Conservation (phyloP, 1,140 invertebrate genomes). For the Hesperophylax magnus region DNA sequence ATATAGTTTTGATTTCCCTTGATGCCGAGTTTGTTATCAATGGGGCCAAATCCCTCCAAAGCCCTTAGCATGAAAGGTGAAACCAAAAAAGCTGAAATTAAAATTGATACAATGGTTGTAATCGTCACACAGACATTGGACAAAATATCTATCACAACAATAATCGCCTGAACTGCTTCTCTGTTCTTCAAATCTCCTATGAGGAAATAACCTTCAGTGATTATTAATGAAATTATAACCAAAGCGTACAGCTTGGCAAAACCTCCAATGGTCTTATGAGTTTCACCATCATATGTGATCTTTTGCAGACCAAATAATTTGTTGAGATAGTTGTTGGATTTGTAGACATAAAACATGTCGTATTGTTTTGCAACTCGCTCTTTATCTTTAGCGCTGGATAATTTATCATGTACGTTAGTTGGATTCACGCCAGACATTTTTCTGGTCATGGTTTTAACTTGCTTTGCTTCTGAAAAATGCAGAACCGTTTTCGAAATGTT, state of each 20-base stretch:
- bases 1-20: slow-evolving; percentile 29
- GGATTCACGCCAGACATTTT: too few relatives aligned
- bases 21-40: slow-evolving; percentile 47
- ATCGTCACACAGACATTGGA: slow-evolving; percentile 20
- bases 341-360: slow-evolving; percentile 22
- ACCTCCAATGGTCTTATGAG: slow-evolving; percentile 1
- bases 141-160: slow-evolving; percentile 29
- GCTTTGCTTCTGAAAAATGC: too few relatives aligned
- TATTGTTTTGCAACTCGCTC: background rate
- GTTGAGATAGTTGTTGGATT: slow-evolving; percentile 1
- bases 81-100: slow-evolving; percentile 29
- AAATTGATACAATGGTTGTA: slow-evolving; percentile 31
- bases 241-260: slow-evolving; percentile 39
- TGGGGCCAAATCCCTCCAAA: slow-evolving; percentile 36
- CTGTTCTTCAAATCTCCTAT: slow-evolving; percentile 4
- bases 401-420: too few relatives aligned
- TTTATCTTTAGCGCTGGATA: background rate
- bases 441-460: too few relatives aligned
- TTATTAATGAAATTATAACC: background rate
- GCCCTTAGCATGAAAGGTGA: slow-evolving; percentile 36
- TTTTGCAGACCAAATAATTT: slow-evolving; percentile 38
- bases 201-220: background rate
- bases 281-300: slow-evolving; percentile 33
- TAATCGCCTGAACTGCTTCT: background rate
- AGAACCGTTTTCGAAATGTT: too few relatives aligned